Base-by-base conservation (phyloP, 2,113 vertebrate species). In the Perccottus glenii region DNA sequence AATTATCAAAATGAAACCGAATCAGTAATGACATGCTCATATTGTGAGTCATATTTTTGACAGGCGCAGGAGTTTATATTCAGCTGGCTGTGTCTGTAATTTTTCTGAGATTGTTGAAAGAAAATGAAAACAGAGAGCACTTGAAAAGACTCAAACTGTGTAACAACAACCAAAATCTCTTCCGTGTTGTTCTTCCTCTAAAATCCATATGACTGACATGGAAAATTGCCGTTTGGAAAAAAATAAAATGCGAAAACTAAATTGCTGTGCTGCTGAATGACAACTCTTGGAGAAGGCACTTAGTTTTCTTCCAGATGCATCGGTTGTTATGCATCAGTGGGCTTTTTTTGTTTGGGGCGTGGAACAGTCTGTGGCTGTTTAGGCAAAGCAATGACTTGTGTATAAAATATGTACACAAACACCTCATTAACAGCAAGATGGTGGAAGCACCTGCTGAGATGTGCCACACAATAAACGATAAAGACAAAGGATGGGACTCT, bases 401-500 rank as follows among this genome's bases (percentile, higher is more conserved):
- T 64, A 47, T 72, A 67, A 80, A 75, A 71, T 46, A 43, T 38
- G 67, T 61, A 79, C 75, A 81, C 70, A 68, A 53, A 81, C 61
- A 32, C 1, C 43, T 10, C 43, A 15, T 56, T 55, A 75, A 75
- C 78, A 68, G 76, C 74, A 77, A 67, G 69, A 57, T 16, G 55
- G 62, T 74, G 83, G 75, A 60, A 33, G 85, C 75, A 83, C 83
- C 79, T 80, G 77, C 78, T 69, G 79, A 70, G 77, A 60, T 12
- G 60, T 36, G 12, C 62, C 53, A 12, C 12, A 9, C 50, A 27
- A 48, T 47, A 11, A 1, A 68, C 60, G 27, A 8, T 4, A 16
- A 60, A 59, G 58, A 6, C 9, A 42, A 49, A 45, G 9, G n/a
- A 16, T 57, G 55, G 0, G 0, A n/a, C 16, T 49, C 12, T 75